Base-by-base conservation (phyloP, 2,888 invertebrate species). In the Catocala sponsa region DNA sequence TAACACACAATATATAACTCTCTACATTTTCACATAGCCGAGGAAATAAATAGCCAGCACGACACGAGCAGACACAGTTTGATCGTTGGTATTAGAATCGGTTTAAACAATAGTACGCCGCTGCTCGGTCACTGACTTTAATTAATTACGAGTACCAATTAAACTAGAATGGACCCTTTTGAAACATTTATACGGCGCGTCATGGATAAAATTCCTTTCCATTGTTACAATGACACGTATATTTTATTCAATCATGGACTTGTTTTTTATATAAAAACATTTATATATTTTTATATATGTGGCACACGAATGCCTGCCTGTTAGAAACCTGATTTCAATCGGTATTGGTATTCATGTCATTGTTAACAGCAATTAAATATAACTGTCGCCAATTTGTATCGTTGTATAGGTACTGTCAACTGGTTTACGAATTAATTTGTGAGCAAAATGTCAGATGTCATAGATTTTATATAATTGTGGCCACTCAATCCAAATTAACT, bases 131-230 rank as follows among this genome's bases (percentile, higher is more conserved):
- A 85, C 70, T 82, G 83, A 81, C 84, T 82, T 81, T 85, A 82
- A 87, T 86, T 86, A 84, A 84, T 80, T 82, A 82, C 79, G 65
- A 75, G 73, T 74, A 73, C 74, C 82, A 81, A 96, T 84, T 82
- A 83, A 79, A 70, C 67, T 70, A 69, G 64, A 50, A 44, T 68
- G 63, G 77, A 66, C 77, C 80, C 76, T 78, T 78, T 70, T 59
- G 65, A 66, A 64, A 55, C 75, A 70, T 69, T 69, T 65, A 61
- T 65, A 59, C 55, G 60, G 46, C 55, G 48, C 52, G 56, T 64
- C 65, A 55, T 57, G 48, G 55, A 59, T 59, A 50, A 62, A 66
- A 67, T 75, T 74, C 65, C 54, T 60, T 62, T 59, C 52, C 53
- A 55, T 74, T 76, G 67, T 70, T 53, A 56, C 48, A 61, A 55